Evolutionary conservation across 2,888 invertebrate species (phyloP).

Genomic region (Plutella xylostella): DNA sequence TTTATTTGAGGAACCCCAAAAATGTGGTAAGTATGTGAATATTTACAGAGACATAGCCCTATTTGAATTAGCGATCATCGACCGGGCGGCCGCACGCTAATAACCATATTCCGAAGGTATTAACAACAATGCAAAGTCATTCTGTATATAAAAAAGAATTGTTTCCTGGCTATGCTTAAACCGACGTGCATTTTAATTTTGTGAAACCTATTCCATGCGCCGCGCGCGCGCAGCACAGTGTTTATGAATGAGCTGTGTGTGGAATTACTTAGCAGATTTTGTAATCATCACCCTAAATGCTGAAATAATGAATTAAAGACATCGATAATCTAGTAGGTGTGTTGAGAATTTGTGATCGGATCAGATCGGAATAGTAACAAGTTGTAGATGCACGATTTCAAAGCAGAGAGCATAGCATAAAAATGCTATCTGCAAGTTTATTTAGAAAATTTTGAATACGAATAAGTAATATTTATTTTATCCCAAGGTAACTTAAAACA

Average conservation of each 20-base stretch:
- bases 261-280: not conserved
- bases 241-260: not conserved
- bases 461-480: no score
- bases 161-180: slow-evolving; percentile 39
- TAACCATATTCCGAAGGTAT: slow-evolving; percentile 16
- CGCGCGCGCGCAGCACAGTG: not conserved
- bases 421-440: not conserved
- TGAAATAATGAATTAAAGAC: no score
- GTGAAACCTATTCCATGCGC: not conserved
- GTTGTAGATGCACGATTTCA: not conserved
- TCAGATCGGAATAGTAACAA: not conserved
- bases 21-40: no score
- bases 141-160: slow-evolving; percentile 25
- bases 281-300: no score
- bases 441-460: not conserved
- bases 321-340: not conserved
- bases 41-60: no score
- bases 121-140: slow-evolving; percentile 26
- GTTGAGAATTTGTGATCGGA: not conserved
- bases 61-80: slow-evolving; percentile 35
- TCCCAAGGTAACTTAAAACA: no score
- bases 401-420: not conserved
- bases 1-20: no score
- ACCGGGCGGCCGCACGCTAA: slow-evolving; percentile 2
- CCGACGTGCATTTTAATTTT: slow-evolving; percentile 34